phyloP scores from a whole-genome alignment of 2,797 vertebrate species.

The Nannoperca obscura region DNA sequence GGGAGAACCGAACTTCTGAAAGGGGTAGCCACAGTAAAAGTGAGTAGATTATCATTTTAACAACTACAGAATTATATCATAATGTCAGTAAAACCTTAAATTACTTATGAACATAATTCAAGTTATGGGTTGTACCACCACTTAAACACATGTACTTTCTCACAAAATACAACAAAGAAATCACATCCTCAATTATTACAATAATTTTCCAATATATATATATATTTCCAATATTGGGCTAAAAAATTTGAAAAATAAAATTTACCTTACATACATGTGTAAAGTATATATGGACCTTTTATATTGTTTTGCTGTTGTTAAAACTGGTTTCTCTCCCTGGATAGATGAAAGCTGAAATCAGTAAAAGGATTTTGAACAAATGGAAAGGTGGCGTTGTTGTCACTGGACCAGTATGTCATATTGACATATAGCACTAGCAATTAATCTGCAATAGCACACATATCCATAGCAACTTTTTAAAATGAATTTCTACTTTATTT shows the following conservation, averaged over 20 bases:
- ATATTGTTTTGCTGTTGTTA: too few relatives aligned
- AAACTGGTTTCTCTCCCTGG: neutral
- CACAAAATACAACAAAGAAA: neutral
- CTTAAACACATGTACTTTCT: neutral
- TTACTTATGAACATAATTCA: neutral
- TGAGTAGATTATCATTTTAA: neutral
- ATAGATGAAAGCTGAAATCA: neutral
- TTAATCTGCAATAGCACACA: neutral
- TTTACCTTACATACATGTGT: too few relatives aligned
- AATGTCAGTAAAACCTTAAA: neutral
- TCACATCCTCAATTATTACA: neutral
- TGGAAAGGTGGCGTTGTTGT: neutral
- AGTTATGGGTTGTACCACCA: neutral
- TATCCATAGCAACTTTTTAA: neutral
- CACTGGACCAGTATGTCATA: neutral
- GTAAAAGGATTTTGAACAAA: neutral
- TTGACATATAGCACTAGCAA: neutral
- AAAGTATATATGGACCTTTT: neutral
- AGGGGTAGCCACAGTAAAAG: neutral
- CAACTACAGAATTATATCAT: neutral
- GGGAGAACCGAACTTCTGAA: neutral
- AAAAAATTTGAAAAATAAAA: too few relatives aligned
- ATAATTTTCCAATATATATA: too few relatives aligned
- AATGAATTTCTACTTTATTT: neutral
- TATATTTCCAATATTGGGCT: too few relatives aligned